Percentiles rank a stretch among this genome's conserved stretches.
These are phyloP conservation scores for Lerista edwardsae DNA, from an alignment of 2,797 vertebrate species.

Conservation along the genomic window DNA sequence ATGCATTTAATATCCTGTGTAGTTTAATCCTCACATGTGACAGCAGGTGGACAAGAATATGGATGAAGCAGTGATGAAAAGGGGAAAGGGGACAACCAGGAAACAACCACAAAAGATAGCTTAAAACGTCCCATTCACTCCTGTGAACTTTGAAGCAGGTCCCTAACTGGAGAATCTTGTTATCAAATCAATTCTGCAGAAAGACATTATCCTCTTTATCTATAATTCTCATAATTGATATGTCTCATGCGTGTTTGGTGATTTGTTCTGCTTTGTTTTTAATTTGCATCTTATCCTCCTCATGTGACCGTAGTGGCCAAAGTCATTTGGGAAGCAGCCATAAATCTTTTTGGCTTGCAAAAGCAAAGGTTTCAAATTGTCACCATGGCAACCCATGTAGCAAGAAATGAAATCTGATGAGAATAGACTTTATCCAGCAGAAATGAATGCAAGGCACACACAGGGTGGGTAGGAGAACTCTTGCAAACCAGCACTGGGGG, in stretches of 20 bases:
- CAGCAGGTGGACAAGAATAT: not conserved
- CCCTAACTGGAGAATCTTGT: not conserved
- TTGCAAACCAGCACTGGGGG: constrained; percentile 25
- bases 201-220: constrained; percentile 37
- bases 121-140: not conserved
- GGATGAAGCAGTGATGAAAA: not conserved
- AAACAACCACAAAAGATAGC: not conserved
- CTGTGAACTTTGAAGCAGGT: not conserved
- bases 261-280: not conserved
- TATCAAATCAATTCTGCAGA: constrained; percentile 25
- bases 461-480: constrained; percentile 20
- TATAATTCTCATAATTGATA: constrained; percentile 14
- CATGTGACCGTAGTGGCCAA: constrained; percentile 52
- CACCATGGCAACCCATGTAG: constrained; percentile 66
- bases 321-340: constrained; percentile 49
- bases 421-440: constrained; percentile 36
- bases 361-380: constrained; percentile 59
- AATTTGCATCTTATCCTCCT: constrained; percentile 11
- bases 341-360: constrained; percentile 66
- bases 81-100: not conserved
- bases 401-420: constrained; percentile 69
- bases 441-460: constrained; percentile 61
- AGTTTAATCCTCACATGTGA: no score
- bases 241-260: not conserved
- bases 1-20: no score